Evolutionary conservation across 2,888 invertebrate species (phyloP), one percentile per base, ranked within the genome.

Genomic region (Schizaphis graminum): DNA sequence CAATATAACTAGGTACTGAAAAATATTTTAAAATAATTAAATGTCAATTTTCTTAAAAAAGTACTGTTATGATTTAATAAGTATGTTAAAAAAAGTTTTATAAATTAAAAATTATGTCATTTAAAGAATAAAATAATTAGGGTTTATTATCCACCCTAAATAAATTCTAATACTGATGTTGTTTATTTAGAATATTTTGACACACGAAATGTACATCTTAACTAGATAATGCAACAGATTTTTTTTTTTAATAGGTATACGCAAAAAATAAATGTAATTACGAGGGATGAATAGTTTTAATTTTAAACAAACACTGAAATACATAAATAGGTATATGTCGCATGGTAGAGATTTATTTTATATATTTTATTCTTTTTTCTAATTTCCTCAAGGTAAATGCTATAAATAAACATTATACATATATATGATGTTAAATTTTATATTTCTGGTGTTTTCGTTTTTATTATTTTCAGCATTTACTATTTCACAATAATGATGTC

Each of bases 391-490:
- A 87, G 67, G 61, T 67, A 87, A 87, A 87, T 88, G 41, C 47
- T 77, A 77, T 77, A 53, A 57, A 61, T 44, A 53, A 92, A 67
- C 67, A 87, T 85, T 56, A 41, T 41, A 57, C 85, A 84, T 84
- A 7, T 28, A 16, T n/a, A 56, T 44, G 57, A 26, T 1, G 91
- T 11, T 28, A 53, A 85, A 49, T 47, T 47, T 35, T 24, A 49
- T n/a, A 57, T 85, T 56, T n/a, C n/a, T 16, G 8, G 21, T 86
- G 35, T 86, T 87, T 49, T 61, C 57, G 21, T 92, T 61, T 26
- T 85, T 91, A 88, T 67, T 84, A 67, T 90, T 88, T 61, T 87
- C 87, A 35, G 41, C 49, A 41, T 92, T 87, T 87, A 61, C 92
- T 92, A 61, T 56, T 41, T 56, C 35, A 47, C 57, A 92, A 57